A percentile compares a stretch with the other conserved stretches of the same genome.
These are phyloP conservation scores for Oophaga sylvatica DNA, from an alignment of 2,797 vertebrate genomes.

Conservation along the genomic window DNA sequence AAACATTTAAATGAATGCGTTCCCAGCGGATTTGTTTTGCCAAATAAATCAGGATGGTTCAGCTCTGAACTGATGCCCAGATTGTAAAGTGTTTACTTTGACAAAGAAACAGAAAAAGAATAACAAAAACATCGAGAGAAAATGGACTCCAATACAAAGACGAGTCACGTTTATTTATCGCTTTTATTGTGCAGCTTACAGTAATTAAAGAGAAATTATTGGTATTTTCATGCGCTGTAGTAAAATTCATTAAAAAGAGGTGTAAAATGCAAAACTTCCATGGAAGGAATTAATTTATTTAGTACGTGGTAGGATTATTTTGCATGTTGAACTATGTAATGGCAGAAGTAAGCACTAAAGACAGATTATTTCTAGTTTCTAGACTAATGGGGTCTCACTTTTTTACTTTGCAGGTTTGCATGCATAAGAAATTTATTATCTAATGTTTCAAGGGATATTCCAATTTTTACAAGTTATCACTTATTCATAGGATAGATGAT, in stretches of 20 bases:
- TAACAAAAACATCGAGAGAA: constrained; percentile 30
- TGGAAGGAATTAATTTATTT: not conserved
- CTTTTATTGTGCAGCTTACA: not conserved
- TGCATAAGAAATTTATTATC: no score
- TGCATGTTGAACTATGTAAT: not conserved
- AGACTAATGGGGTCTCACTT: not conserved
- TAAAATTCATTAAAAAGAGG: not conserved
- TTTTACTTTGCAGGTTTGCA: no score
- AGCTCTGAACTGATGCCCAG: constrained; percentile 46
- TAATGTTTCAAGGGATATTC: no score
- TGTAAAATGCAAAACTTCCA: not conserved
- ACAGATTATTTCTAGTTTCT: not conserved
- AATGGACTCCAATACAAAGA: not conserved
- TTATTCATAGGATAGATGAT: no score
- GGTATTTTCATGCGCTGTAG: not conserved
- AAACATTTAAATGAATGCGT: constrained; percentile 46
- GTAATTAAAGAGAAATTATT: not conserved
- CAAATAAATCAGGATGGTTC: constrained; percentile 50
- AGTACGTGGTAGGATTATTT: not conserved
- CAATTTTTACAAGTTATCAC: no score
- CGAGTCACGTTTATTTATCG: constrained; percentile 2
- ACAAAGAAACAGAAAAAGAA: constrained; percentile 33
- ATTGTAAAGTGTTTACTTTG: constrained; percentile 58
- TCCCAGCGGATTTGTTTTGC: constrained; percentile 54
- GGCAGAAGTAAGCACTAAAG: not conserved